phyloP scores from a whole-genome alignment of 2,797 vertebrate genomes.

The Alca torda region DNA sequence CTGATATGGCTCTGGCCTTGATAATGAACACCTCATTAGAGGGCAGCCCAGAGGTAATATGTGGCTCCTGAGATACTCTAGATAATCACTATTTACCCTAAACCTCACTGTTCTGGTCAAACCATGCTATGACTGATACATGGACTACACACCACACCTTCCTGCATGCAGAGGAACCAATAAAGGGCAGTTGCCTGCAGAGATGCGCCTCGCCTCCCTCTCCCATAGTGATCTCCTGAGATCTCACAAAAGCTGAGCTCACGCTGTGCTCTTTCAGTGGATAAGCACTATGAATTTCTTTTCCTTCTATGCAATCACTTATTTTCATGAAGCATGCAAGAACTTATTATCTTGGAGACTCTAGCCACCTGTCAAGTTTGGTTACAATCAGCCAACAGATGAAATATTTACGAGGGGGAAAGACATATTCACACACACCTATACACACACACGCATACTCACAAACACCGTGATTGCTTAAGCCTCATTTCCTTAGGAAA shows the following conservation, averaged over 20 bases:
- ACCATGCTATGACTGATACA: not conserved
- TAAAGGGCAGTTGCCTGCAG: not conserved
- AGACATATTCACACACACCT: not conserved
- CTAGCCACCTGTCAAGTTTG: slow-evolving; percentile 10
- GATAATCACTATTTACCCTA: not conserved
- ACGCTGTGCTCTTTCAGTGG: not conserved
- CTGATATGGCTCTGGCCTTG: not conserved
- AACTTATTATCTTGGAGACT: slow-evolving; percentile 11
- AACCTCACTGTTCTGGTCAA: not conserved
- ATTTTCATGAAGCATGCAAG: not conserved
- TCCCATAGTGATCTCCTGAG: not conserved
- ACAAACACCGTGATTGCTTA: slow-evolving; percentile 36
- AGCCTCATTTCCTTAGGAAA: slow-evolving; percentile 67
- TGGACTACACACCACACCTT: not conserved
- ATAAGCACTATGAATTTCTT: not conserved
- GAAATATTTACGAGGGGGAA: not conserved
- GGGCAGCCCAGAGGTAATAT: not conserved
- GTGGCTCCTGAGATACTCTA: not conserved
- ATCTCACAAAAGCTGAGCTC: not conserved
- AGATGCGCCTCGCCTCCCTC: not conserved
- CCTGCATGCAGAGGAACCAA: not conserved
- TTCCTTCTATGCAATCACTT: not conserved
- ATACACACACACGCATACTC: not conserved
- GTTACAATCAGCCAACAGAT: slow-evolving; percentile 39
- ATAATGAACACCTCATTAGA: slow-evolving; percentile 7